These are phyloP conservation scores for Heterohyrax brucei DNA, from an alignment of 2,797 vertebrate genomes.

Conservation along the genomic window DNA sequence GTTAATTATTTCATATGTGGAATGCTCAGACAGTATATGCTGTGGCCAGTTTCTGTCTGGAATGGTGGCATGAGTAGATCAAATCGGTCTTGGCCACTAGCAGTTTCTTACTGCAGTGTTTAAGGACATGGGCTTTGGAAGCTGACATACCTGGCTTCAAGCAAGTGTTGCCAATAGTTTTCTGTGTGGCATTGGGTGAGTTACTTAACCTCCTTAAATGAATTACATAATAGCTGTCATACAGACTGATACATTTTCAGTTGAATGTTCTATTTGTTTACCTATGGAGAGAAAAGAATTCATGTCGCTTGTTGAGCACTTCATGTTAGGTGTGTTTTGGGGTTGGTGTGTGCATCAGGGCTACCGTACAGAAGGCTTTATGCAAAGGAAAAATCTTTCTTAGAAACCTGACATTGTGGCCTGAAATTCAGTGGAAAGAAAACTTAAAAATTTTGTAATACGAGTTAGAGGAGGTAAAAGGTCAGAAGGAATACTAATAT, in stretches of 20 bases:
- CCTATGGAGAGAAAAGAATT: background rate
- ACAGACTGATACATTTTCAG: background rate
- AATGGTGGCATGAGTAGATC: background rate
- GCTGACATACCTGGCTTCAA: constrained; percentile 46
- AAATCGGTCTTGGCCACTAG: background rate
- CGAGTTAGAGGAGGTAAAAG: background rate
- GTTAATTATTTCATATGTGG: constrained; percentile 24
- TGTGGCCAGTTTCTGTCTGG: constrained; percentile 49
- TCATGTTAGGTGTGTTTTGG: background rate
- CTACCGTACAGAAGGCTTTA: constrained; percentile 11
- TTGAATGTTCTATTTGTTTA: background rate
- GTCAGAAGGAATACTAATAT: constrained; percentile 27
- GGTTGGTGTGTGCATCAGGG: background rate
- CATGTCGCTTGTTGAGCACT: background rate
- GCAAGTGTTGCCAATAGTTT: constrained; percentile 24
- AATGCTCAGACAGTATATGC: background rate
- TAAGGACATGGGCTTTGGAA: constrained; percentile 12
- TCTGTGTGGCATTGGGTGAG: constrained; percentile 33
- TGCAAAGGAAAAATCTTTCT: constrained; percentile 45
- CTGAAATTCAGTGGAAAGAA: constrained; percentile 65
- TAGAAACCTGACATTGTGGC: constrained; percentile 50
- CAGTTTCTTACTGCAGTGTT: constrained; percentile 1
- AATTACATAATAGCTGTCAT: background rate
- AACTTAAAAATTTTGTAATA: constrained; percentile 14
- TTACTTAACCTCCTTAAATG: background rate